Percentiles rank a stretch among this genome's conserved stretches.
phyloP scores from a whole-genome alignment of 2,888 invertebrate genomes.

The Parasteatoda lunata region DNA sequence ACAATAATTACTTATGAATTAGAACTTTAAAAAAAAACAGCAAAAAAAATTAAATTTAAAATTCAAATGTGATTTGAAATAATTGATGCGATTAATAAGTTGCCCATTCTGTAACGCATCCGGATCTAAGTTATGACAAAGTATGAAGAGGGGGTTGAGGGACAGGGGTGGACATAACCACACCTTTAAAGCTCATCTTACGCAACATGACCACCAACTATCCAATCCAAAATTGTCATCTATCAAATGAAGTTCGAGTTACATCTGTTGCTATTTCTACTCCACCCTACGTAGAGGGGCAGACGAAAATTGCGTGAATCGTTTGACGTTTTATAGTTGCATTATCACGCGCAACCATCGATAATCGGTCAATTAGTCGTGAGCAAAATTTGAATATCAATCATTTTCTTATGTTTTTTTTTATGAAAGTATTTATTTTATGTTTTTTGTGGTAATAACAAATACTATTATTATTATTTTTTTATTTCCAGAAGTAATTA shows the following conservation, averaged over 20 bases:
- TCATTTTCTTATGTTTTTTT: neutral
- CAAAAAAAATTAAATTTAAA: too few species aligned
- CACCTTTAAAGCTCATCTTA: neutral
- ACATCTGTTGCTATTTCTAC: neutral
- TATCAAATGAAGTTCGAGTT: neutral
- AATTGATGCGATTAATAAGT: too few species aligned
- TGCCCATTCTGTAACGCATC: too few species aligned
- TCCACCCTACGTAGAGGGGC: neutral
- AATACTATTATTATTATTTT: too few species aligned
- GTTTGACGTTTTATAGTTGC: neutral
- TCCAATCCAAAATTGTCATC: slow-evolving; percentile 2
- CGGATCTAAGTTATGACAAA: too few species aligned
- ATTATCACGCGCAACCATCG: neutral
- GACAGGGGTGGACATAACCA: neutral
- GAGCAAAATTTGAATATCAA: slow-evolving; percentile 7
- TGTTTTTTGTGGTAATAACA: too few species aligned
- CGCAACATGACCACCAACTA: slow-evolving; percentile 3
- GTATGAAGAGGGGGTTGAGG: neutral
- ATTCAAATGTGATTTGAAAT: too few species aligned
- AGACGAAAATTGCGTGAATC: neutral
- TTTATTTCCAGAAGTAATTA: too few species aligned
- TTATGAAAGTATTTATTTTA: neutral
- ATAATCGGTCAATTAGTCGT: neutral
- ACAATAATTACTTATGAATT: too few species aligned
- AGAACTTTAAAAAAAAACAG: too few species aligned